Evolutionary conservation across 2,888 invertebrate species (phyloP).

Genomic region (Luffia ferchaultella): DNA sequence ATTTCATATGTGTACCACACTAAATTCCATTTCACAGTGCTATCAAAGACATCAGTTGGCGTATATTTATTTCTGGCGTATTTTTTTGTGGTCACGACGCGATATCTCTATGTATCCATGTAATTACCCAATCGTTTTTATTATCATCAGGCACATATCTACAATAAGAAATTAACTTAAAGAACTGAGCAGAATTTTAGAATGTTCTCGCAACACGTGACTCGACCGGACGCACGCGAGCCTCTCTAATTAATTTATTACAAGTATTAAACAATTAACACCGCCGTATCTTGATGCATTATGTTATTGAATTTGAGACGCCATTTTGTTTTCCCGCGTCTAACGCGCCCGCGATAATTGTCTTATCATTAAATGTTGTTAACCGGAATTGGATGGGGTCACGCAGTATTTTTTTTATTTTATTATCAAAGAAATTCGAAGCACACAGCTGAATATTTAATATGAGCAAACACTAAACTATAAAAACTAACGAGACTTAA

Average conservation of each 20-base stretch:
- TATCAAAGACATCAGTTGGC: too few species aligned
- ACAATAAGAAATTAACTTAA: too few species aligned
- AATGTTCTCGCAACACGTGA: constrained; percentile 9
- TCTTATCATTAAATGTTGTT: constrained; percentile 5
- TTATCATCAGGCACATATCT: too few species aligned
- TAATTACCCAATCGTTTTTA: too few species aligned
- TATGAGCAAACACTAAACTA: too few species aligned
- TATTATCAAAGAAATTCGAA: neutral
- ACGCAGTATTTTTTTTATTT: constrained; percentile 3
- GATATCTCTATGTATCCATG: too few species aligned
- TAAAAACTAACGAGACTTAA: too few species aligned
- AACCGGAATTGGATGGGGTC: constrained; percentile 6
- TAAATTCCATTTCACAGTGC: too few species aligned
- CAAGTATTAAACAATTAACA: constrained; percentile 45
- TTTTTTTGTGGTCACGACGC: too few species aligned
- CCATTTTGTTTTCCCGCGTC: constrained; percentile 8
- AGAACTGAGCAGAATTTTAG: too few species aligned
- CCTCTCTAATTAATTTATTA: constrained; percentile 62
- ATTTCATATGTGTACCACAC: too few species aligned
- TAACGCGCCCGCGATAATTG: constrained; percentile 1
- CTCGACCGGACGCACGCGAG: constrained; percentile 37
- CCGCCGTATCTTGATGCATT: constrained; percentile 52
- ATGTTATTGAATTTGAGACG: constrained; percentile 53
- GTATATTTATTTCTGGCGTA: too few species aligned
- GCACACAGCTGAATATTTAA: neutral